These are phyloP conservation scores for Danio albolineatus DNA, from an alignment of 2,797 vertebrate species.

Conservation along the genomic window DNA sequence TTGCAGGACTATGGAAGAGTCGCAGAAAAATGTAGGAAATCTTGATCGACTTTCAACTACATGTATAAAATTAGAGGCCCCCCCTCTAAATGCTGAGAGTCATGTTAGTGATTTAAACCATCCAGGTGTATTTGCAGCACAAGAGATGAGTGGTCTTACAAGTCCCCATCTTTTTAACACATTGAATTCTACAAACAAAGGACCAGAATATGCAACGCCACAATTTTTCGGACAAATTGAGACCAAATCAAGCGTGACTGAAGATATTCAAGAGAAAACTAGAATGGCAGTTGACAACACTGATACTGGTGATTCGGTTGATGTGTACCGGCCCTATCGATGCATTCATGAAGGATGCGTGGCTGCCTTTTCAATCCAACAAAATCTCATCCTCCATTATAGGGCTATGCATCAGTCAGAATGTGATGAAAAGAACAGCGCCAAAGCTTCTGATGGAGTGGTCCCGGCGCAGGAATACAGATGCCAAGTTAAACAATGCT, in stretches of 20 bases:
- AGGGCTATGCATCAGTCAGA: constrained; percentile 95
- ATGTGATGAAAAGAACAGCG: constrained; percentile 57
- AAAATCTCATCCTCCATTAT: constrained; percentile 98
- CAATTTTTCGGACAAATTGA: constrained; percentile 73
- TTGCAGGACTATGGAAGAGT: neutral
- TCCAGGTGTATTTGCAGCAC: constrained; percentile 24
- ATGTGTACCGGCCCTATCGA: constrained; percentile 93
- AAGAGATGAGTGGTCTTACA: constrained; percentile 23
- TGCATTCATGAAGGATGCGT: constrained; percentile 97
- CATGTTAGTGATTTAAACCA: neutral
- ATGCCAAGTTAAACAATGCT: constrained; percentile 96
- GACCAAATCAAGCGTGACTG: constrained; percentile 70
- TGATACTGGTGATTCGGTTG: constrained; percentile 73
- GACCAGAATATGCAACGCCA: constrained; percentile 62
- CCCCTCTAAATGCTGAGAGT: constrained; percentile 6
- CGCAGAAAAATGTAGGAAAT: neutral
- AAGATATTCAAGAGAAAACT: constrained; percentile 63
- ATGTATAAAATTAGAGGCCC: constrained; percentile 2
- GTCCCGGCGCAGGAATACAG: constrained; percentile 88
- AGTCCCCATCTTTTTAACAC: constrained; percentile 26
- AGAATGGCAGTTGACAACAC: constrained; percentile 71
- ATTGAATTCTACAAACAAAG: constrained; percentile 52
- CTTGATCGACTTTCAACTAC: constrained; percentile 20
- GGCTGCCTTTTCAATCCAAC: constrained; percentile 97
- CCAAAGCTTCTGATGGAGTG: constrained; percentile 67